Conservation (phyloP, 2,113 vertebrate genomes). For the Mixornis gularis region DNA sequence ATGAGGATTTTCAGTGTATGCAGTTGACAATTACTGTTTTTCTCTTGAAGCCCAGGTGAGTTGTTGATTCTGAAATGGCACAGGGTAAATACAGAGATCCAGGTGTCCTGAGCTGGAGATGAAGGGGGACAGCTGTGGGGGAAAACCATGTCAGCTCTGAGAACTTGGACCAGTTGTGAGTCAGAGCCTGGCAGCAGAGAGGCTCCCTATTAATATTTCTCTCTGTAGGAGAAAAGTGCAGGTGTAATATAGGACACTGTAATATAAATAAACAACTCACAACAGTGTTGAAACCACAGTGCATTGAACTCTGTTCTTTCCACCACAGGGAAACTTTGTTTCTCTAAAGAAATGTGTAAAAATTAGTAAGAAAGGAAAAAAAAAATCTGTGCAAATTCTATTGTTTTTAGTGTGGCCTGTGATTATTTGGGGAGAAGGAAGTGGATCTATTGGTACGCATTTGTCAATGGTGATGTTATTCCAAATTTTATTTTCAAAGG, state of each 20-base stretch:
- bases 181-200: fast-evolving
- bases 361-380: not conserved
- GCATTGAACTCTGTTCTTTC: not conserved
- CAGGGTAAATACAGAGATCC: not conserved
- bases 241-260: not conserved
- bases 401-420: not conserved
- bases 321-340: not conserved
- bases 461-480: not conserved
- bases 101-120: not conserved
- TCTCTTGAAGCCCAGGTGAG: not conserved
- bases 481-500: not conserved
- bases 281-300: not conserved
- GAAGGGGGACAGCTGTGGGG: not conserved
- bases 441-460: not conserved
- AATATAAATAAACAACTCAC: not conserved
- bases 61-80: not conserved
- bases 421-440: not conserved
- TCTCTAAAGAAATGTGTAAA: not conserved
- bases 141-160: not conserved
- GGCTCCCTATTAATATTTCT: not conserved
- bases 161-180: not conserved
- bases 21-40: not conserved
- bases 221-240: not conserved
- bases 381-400: not conserved
- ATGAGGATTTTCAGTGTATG: not conserved